phyloP scores from a whole-genome alignment of 2,888 invertebrate genomes.

The Campoplex capitator region DNA sequence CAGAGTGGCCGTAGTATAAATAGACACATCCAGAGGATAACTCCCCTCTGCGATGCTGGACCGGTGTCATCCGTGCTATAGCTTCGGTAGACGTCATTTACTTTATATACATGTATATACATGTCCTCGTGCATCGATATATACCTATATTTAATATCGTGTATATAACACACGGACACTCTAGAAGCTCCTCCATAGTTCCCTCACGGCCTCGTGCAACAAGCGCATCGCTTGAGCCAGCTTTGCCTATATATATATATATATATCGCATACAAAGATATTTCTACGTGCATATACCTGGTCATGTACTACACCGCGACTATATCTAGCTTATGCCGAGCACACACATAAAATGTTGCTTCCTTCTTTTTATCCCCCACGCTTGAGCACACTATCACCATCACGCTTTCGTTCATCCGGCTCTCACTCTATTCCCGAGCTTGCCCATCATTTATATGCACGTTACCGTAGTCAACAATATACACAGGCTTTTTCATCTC shows the following conservation, averaged over 20 bases:
- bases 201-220: constrained; percentile 49
- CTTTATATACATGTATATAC: constrained; percentile 14
- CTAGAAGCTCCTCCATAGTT: constrained; percentile 31
- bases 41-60: constrained; percentile 78
- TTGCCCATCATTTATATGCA: constrained; percentile 16
- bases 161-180: constrained; percentile 20
- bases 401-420: constrained; percentile 52
- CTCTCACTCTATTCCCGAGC: constrained; percentile 41
- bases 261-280: background rate
- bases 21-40: constrained; percentile 81
- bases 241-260: background rate
- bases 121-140: background rate
- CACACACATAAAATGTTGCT: background rate
- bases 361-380: constrained; percentile 20
- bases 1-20: constrained; percentile 77
- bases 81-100: constrained; percentile 36
- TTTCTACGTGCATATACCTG: background rate
- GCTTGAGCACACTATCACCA: constrained; percentile 13
- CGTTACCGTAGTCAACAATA: constrained; percentile 14
- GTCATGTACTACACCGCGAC: background rate
- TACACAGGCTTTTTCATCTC: background rate
- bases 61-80: constrained; percentile 48
- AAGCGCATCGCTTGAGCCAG: constrained; percentile 22
- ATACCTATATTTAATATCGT: constrained; percentile 23
- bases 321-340: constrained; percentile 3